These are phyloP conservation scores for Chondrilla cf. caribensis DNA, from an alignment of 37 sponge, comb jelly and placozoan genomes.

Conservation along the genomic window DNA sequence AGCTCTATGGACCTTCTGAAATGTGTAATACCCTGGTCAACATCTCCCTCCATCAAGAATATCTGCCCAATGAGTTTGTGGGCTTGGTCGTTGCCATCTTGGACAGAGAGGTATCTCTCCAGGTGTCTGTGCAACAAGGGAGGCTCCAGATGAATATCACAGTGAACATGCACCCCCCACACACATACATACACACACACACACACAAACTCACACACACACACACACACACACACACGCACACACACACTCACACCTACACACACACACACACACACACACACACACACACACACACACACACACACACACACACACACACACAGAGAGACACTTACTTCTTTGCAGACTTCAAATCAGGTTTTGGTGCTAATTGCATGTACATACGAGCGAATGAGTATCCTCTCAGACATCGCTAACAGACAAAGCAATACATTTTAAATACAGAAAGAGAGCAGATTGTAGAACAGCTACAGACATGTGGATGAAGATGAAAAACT, in stretches of 20 bases:
- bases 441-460: neutral
- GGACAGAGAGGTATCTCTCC: constrained; percentile 36
- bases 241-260: constrained; percentile 34
- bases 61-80: constrained; percentile 59
- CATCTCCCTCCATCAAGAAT: constrained; percentile 17
- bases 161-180: too few relatives aligned
- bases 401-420: constrained; percentile 50
- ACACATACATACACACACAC: neutral
- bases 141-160: too few relatives aligned
- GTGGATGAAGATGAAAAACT: too few relatives aligned
- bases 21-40: constrained; percentile 20
- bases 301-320: neutral
- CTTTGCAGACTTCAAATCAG: neutral
- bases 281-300: neutral
- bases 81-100: constrained; percentile 39
- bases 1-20: constrained; percentile 58
- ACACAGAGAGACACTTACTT: constrained; percentile 1
- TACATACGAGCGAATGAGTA: constrained; percentile 57
- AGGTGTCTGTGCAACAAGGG: constrained; percentile 33
- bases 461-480: too few relatives aligned
- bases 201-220: constrained; percentile 15
- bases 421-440: neutral
- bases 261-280: constrained; percentile 12
- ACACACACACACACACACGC: neutral
- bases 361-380: constrained; percentile 18